A percentile compares a stretch with the other conserved stretches of the same genome.
Evolutionary conservation across 1,140 invertebrate species (phyloP).

Genomic region (Drepana arcuata): DNA sequence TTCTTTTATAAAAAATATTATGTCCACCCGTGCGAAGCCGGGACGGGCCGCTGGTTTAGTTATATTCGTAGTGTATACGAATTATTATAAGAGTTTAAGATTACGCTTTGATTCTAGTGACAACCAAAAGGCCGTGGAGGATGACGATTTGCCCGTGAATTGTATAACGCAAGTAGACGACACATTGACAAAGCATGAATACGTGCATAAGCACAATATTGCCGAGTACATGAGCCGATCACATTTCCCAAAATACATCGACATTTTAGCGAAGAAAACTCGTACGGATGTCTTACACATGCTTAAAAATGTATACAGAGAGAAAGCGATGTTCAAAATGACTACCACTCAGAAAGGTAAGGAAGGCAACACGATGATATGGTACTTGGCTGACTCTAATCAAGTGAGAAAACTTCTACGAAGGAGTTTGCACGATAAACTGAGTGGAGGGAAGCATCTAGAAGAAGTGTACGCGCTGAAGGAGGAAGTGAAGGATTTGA

Average conservation of each 20-base stretch:
- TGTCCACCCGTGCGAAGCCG: too few relatives aligned
- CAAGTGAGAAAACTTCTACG: too few relatives aligned
- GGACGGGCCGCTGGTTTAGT: too few relatives aligned
- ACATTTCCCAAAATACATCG: constrained; percentile 16
- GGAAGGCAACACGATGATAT: constrained; percentile 14
- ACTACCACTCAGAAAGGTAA: constrained; percentile 14
- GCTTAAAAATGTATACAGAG: constrained; percentile 16
- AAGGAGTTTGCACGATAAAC: too few relatives aligned
- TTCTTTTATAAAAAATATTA: too few relatives aligned
- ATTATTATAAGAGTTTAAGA: too few relatives aligned
- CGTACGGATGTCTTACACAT: constrained; percentile 8
- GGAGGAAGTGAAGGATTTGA: constrained; percentile 4
- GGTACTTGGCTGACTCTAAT: constrained; percentile 11
- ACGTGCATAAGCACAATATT: constrained; percentile 18
- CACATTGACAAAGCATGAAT: constrained; percentile 14
- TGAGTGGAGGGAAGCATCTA: too few relatives aligned
- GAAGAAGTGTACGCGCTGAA: constrained; percentile 3
- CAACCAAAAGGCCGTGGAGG: too few relatives aligned
- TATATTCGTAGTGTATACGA: too few relatives aligned
- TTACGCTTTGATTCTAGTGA: too few relatives aligned
- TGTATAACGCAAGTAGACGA: too few relatives aligned
- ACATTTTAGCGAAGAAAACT: constrained; percentile 13
- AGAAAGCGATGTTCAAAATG: constrained; percentile 20
- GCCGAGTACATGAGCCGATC: constrained; percentile 16
- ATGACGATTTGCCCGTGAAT: too few relatives aligned